Evolutionary conservation across 2,797 vertebrate genomes (phyloP).

Genomic region (Ara ararauna): DNA sequence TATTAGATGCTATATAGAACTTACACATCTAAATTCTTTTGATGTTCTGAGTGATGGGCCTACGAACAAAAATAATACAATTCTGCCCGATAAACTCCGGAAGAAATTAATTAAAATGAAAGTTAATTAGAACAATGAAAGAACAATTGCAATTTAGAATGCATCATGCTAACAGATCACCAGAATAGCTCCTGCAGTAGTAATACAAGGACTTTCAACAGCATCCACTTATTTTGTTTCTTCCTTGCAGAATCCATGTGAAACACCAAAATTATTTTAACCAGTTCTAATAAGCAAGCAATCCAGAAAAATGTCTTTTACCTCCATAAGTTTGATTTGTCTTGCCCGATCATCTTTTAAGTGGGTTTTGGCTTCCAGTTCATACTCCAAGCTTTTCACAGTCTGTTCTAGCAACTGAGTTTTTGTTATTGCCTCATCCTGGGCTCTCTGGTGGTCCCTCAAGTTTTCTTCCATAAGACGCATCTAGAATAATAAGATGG

Average conservation of each 20-base stretch:
- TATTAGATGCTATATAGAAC: not conserved
- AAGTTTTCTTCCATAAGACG: conserved; percentile 86
- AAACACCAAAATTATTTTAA: not conserved
- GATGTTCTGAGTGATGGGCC: not conserved
- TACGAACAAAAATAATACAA: not conserved
- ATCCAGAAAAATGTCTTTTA: conserved; percentile 46
- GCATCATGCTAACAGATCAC: not conserved
- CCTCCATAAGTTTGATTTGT: conserved; percentile 92
- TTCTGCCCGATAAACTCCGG: not conserved
- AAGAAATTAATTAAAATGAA: not conserved
- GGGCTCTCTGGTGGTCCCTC: conserved; percentile 83
- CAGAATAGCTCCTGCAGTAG: not conserved
- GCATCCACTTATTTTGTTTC: not conserved
- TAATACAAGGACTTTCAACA: not conserved
- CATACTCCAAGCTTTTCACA: conserved; percentile 86
- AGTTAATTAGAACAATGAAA: not conserved
- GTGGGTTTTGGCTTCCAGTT: conserved; percentile 83
- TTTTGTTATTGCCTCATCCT: conserved; percentile 85
- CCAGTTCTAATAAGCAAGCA: not conserved
- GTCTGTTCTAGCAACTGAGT: conserved; percentile 85
- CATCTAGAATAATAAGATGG: conserved; percentile 76
- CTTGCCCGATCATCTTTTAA: conserved; percentile 86
- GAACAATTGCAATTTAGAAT: not conserved
- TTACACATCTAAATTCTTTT: not conserved
- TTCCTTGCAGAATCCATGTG: not conserved